Evolutionary conservation across 2,113 vertebrate genomes (phyloP).

Genomic region (Otolemur garnettii): DNA sequence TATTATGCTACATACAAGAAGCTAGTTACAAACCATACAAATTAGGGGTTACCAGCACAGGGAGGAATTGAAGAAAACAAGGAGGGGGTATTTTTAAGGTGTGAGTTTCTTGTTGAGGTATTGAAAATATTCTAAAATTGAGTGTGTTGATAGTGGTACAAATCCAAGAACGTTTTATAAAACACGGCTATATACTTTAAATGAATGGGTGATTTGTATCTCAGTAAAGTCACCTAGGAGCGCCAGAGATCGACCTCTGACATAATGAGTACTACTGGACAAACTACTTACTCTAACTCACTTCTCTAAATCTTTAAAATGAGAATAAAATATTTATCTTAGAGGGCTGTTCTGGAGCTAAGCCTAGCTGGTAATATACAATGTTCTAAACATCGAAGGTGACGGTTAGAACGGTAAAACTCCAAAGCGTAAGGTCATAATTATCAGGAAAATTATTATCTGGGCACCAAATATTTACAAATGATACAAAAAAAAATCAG

Average conservation of each 20-base stretch:
- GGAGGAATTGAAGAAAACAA: background rate
- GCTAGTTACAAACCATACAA: background rate
- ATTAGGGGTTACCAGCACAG: background rate
- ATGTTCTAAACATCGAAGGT: background rate
- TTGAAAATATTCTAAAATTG: background rate
- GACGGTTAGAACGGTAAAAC: background rate
- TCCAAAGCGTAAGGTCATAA: conserved; percentile 48
- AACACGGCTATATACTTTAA: background rate
- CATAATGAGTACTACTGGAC: background rate
- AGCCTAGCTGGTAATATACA: background rate
- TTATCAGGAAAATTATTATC: conserved; percentile 64
- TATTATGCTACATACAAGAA: background rate
- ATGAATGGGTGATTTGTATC: background rate
- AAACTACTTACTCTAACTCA: background rate
- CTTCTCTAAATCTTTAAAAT: conserved; percentile 49
- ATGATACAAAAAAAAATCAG: conserved; percentile 52
- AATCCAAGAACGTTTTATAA: background rate
- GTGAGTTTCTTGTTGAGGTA: background rate
- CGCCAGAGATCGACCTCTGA: background rate
- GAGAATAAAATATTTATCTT: background rate
- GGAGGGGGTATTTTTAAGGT: background rate
- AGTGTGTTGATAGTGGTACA: background rate
- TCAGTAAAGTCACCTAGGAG: background rate
- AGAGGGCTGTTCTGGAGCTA: background rate
- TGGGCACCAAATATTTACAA: conserved; percentile 68